Base-by-base conservation (phyloP, 2,113 vertebrate genomes). In the Triplophysa siluroides region DNA sequence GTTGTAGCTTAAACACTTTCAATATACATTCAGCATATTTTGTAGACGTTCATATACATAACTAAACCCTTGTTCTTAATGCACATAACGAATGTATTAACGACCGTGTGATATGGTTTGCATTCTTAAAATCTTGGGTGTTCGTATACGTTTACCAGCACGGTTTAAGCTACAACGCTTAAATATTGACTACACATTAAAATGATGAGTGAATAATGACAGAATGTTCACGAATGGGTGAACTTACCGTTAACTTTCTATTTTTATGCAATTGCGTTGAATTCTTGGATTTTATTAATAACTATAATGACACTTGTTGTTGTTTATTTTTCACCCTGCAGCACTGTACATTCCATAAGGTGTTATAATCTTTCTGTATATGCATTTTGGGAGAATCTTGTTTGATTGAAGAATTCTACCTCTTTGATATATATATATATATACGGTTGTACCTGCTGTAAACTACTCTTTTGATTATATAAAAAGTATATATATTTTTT, bases 341-440 rank as follows among this genome's bases (percentile, higher is more conserved):
- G 73, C 64, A 84, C 90, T 92, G 72, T 90, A 89, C 65, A 67
- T 89, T 85, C 89, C 77, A 76, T 18, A 76, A 60, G 70, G 78
- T 75, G 79, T 78, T 65, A 66, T 80, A 54, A 52, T 80, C 21
- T 82, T 47, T 77, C 65, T 85, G 68, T 79, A 72, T 82, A 81
- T 67, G 61, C 58, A 62, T 78, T 78, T 69, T 74, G 76, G 82
- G 81, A 81, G 72, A 78, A 73, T 83, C 75, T 81, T 82, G 11
- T 72, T 76, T 79, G 63, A 80, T 70, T 76, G 62, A 81, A 70
- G 76, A 77, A 78, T 85, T 89, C 88, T 88, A 89, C 88, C 88
- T 88, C 86, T 81, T 85, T 81, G 71, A 82, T 74, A 76, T 72
- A 73, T 80, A 78, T 61, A 83, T 61, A 43, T 43, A 45, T 45